Evolutionary conservation across 1,140 invertebrate species (phyloP).

Genomic region (Chironomus tepperi): DNA sequence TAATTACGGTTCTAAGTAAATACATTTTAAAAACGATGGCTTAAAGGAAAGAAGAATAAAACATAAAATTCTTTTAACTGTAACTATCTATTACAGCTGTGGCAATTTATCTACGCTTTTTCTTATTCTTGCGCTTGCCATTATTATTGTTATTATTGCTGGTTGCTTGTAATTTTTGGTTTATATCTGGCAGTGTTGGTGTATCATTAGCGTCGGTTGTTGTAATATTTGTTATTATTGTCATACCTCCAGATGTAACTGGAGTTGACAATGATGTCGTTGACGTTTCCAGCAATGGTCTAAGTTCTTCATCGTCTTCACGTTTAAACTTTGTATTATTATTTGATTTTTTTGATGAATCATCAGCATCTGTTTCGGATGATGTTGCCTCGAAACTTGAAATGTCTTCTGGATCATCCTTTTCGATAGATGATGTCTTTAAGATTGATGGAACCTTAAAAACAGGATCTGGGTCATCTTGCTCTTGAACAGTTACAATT

Average conservation of each 20-base stretch:
- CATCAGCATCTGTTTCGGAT: conserved; percentile 12
- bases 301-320: background rate
- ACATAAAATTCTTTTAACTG: no score
- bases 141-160: background rate
- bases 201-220: conserved; percentile 16
- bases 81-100: background rate
- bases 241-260: background rate
- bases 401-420: background rate
- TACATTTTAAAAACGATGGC: no score
- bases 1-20: no score
- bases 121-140: conserved; percentile 17
- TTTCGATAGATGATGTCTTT: background rate
- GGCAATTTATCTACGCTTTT: conserved; percentile 21
- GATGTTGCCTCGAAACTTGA: background rate
- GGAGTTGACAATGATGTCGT: background rate
- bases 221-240: background rate
- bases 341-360: conserved; percentile 11
- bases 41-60: no score
- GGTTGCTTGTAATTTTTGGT: conserved; percentile 16
- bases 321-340: background rate
- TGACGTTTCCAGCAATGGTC: conserved; percentile 12
- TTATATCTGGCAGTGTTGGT: conserved; percentile 16
- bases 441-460: background rate
- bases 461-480: background rate
- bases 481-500: background rate